phyloP scores from a whole-genome alignment of 1,140 invertebrate species.

The Saccostrea cuccullata region DNA sequence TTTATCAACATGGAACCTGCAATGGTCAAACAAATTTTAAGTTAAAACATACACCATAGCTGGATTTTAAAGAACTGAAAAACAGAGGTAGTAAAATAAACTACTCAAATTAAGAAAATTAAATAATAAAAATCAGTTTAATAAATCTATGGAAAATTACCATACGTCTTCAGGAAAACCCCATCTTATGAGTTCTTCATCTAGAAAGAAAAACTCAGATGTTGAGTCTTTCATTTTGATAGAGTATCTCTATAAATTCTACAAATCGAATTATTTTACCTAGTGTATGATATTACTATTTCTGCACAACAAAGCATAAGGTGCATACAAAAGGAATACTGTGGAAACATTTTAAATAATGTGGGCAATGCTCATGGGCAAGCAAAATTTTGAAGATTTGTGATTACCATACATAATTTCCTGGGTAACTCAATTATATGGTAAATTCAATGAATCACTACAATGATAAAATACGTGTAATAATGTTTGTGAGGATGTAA shows the following conservation, averaged over 20 bases:
- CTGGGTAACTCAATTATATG: too few relatives aligned
- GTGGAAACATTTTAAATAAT: too few relatives aligned
- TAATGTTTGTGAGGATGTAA: too few relatives aligned
- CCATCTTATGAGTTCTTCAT: conserved; percentile 98
- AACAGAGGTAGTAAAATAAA: background rate
- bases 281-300: background rate
- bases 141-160: conserved; percentile 76
- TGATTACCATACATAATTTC: too few relatives aligned
- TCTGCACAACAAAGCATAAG: background rate
- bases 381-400: too few relatives aligned
- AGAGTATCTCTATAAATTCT: background rate
- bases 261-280: background rate
- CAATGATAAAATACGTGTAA: too few relatives aligned
- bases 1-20: conserved; percentile 79
- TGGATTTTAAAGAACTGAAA: background rate
- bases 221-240: too few relatives aligned
- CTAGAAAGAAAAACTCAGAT: conserved; percentile 82
- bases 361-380: too few relatives aligned
- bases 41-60: too few relatives aligned
- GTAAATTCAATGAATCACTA: too few relatives aligned
- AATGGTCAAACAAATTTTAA: conserved; percentile 41
- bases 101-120: background rate
- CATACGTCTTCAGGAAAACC: conserved; percentile 99
- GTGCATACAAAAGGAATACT: background rate
- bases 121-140: background rate